Conservation (phyloP, 2,888 invertebrate genomes). For the Clivina fossor region DNA sequence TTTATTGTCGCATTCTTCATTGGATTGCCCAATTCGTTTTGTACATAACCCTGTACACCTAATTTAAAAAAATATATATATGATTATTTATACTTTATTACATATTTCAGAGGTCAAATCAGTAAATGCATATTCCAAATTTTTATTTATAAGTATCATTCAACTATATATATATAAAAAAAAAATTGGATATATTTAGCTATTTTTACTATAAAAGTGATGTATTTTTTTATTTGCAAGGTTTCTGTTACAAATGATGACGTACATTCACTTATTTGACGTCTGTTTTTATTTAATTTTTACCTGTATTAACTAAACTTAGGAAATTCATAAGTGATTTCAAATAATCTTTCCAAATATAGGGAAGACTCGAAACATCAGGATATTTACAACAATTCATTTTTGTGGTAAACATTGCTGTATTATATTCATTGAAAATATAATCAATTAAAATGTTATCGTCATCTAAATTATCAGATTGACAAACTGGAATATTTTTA, state of each 20-base stretch:
- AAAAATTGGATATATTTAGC: too few species aligned
- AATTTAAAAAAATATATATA: conserved; percentile 32
- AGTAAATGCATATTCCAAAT: too few species aligned
- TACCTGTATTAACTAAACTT: conserved; percentile 64
- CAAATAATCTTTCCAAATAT: conserved; percentile 71
- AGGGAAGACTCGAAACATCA: conserved; percentile 62
- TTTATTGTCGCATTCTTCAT: conserved; percentile 71
- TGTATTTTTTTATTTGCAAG: too few species aligned
- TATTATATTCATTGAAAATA: conserved; percentile 63
- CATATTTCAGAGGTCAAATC: too few species aligned
- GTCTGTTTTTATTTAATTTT: neutral
- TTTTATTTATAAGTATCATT: too few species aligned
- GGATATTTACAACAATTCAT: conserved; percentile 86
- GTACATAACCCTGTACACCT: conserved; percentile 73
- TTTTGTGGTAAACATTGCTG: conserved; percentile 70
- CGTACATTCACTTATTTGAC: too few species aligned
- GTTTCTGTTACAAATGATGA: too few species aligned
- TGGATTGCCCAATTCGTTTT: conserved; percentile 62
- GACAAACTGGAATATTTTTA: conserved; percentile 50
- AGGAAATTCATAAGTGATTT: conserved; percentile 65
- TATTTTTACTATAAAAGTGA: too few species aligned
- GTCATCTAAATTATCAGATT: conserved; percentile 46
- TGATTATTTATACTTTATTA: too few species aligned
- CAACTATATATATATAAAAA: too few species aligned
- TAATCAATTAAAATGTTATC: conserved; percentile 61